phyloP scores from a whole-genome alignment of 2,888 invertebrate genomes.

The Dicycla oo region DNA sequence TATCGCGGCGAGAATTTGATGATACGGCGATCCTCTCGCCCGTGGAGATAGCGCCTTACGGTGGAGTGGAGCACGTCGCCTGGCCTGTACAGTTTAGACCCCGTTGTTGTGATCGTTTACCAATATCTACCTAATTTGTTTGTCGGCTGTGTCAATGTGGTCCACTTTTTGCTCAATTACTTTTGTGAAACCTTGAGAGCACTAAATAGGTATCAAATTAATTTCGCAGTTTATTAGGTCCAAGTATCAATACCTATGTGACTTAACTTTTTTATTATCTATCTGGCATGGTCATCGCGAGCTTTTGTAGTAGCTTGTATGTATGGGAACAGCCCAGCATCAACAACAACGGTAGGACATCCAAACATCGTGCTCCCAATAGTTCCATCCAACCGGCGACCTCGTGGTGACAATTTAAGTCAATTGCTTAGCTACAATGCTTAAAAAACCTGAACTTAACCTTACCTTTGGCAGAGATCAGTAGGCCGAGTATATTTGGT shows the following conservation, averaged over 20 bases:
- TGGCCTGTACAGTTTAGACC: conserved; percentile 7
- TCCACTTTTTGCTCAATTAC: conserved; percentile 39
- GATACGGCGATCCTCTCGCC: no score
- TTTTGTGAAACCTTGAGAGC: conserved; percentile 37
- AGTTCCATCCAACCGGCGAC: background rate
- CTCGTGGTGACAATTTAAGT: background rate
- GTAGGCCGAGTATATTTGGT: conserved; percentile 15
- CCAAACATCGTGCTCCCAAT: background rate
- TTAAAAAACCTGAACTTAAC: conserved; percentile 16
- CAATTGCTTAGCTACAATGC: background rate
- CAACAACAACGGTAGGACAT: background rate
- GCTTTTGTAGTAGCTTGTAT: background rate
- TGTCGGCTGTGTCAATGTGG: conserved; percentile 12
- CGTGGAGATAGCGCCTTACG: no score
- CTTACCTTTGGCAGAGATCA: conserved; percentile 3
- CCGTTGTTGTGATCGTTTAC: conserved; percentile 37
- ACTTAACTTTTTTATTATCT: no score
- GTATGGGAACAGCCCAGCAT: background rate
- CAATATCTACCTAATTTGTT: background rate
- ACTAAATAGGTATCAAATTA: conserved; percentile 11
- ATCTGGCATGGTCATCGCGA: background rate
- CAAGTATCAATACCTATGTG: no score
- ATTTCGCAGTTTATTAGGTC: conserved; percentile 9
- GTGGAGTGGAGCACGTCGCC: background rate
- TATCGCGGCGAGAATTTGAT: no score